Conservation (phyloP, 2,888 invertebrate genomes). For the Allygus modestus region DNA sequence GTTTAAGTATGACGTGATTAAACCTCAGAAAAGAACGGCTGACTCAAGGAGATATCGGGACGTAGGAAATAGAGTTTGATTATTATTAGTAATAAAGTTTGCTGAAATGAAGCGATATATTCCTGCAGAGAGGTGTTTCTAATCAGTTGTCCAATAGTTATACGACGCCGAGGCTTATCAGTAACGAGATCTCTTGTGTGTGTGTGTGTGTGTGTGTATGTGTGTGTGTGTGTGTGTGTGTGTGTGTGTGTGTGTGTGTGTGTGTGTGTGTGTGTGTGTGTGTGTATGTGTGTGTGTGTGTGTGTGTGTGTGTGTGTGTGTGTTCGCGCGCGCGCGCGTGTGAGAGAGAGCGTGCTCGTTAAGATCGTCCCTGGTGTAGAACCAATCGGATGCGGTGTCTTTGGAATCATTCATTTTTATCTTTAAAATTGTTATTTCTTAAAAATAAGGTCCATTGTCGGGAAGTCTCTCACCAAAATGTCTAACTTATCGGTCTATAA, state of each 20-base stretch:
- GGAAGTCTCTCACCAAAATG: too few species aligned
- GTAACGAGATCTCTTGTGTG: constrained; percentile 15
- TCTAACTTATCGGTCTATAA: too few species aligned
- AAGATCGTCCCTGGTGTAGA: not conserved
- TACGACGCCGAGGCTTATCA: constrained; percentile 7
- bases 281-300: not conserved
- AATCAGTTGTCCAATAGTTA: constrained; percentile 23
- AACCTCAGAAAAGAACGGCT: not conserved
- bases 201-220: not conserved
- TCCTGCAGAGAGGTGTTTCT: not conserved
- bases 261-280: not conserved
- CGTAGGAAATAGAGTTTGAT: not conserved
- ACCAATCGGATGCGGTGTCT: too few species aligned
- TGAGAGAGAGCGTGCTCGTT: not conserved
- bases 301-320: not conserved
- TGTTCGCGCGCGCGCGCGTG: not conserved
- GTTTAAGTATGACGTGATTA: too few species aligned
- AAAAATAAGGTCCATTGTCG: too few species aligned
- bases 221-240: not conserved
- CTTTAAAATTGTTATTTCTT: too few species aligned
- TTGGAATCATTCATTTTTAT: too few species aligned
- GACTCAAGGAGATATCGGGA: not conserved
- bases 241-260: not conserved
- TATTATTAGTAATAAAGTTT: constrained; percentile 8
- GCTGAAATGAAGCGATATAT: constrained; percentile 1